phyloP scores from a whole-genome alignment of 2,797 vertebrate species.

The Danio tinwini region DNA sequence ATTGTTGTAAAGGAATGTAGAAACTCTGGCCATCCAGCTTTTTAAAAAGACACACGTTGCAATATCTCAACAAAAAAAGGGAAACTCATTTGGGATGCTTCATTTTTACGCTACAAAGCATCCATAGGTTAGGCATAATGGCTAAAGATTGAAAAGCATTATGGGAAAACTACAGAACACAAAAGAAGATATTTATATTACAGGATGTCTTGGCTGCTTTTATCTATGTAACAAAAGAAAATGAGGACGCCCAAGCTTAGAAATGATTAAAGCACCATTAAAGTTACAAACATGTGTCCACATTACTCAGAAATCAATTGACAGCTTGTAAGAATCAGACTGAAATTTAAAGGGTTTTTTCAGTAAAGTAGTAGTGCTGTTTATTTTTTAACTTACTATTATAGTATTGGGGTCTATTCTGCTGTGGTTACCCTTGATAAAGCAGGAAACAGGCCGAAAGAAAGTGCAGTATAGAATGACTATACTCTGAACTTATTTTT shows the following conservation, averaged over 20 bases:
- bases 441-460: too few species aligned
- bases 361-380: background rate
- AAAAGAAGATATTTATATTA: background rate
- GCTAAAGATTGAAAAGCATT: constrained; percentile 2
- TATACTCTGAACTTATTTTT: background rate
- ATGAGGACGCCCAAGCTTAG: background rate
- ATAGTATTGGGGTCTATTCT: background rate
- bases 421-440: too few species aligned
- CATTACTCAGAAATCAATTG: background rate
- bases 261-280: background rate
- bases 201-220: background rate
- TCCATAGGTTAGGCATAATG: background rate
- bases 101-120: background rate
- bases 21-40: constrained; percentile 43
- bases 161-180: background rate
- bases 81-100: background rate
- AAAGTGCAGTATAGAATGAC: too few species aligned
- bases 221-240: background rate
- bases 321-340: background rate
- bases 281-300: background rate
- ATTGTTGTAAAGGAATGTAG: constrained; percentile 58
- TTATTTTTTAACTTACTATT: background rate
- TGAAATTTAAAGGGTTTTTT: background rate
- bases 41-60: constrained; percentile 6
- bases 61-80: background rate